Conservation (phyloP, 2,797 vertebrate species). For the Gymnocypris eckloni region DNA sequence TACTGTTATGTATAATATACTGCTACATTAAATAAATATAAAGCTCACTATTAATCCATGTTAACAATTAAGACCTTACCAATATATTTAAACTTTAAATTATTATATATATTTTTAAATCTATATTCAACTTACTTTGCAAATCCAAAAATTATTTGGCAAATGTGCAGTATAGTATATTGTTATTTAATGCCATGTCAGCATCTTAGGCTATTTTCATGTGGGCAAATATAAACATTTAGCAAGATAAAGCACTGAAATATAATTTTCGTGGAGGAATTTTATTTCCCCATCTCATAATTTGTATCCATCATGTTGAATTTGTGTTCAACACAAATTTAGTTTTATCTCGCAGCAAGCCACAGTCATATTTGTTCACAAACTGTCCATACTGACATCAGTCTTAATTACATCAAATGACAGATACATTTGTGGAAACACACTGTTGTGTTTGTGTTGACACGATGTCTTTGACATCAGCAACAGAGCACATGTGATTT, state of each 20-base stretch:
- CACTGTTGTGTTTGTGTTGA: neutral
- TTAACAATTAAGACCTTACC: neutral
- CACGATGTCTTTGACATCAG: neutral
- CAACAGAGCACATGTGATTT: neutral
- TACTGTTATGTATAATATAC: too few relatives aligned
- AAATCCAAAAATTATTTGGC: neutral
- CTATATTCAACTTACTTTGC: neutral
- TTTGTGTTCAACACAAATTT: too few relatives aligned
- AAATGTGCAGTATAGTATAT: too few relatives aligned
- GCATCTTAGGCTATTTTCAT: too few relatives aligned
- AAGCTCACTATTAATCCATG: neutral
- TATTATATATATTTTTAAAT: too few relatives aligned
- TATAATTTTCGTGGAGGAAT: neutral
- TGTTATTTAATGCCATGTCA: too few relatives aligned
- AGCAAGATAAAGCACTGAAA: neutral
- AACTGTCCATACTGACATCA: too few relatives aligned
- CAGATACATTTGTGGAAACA: neutral
- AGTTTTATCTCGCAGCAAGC: too few relatives aligned
- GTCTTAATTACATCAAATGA: neutral
- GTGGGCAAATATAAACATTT: too few relatives aligned
- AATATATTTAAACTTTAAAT: neutral
- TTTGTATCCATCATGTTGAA: neutral
- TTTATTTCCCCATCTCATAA: neutral
- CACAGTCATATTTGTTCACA: too few relatives aligned
- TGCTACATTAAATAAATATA: neutral